Conservation (phyloP, 2,888 invertebrate genomes). For the Nymphalis urticae region DNA sequence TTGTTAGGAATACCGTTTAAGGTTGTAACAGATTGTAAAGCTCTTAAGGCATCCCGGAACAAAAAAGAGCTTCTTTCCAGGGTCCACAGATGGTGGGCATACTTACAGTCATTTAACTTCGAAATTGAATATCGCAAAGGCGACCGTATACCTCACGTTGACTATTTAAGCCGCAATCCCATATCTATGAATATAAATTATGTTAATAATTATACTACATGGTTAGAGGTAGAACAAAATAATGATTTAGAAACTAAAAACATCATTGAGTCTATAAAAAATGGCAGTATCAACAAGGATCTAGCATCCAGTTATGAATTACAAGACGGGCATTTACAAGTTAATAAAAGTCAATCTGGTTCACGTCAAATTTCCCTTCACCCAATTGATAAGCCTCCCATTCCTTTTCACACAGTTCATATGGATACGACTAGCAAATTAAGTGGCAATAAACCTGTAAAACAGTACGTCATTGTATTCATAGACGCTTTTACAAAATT, state of each 20-base stretch:
- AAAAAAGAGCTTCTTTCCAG: constrained; percentile 44
- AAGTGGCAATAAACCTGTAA: constrained; percentile 19
- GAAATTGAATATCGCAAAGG: constrained; percentile 35
- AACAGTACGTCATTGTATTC: constrained; percentile 38
- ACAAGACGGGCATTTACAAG: constrained; percentile 4
- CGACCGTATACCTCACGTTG: background rate
- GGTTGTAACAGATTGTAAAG: background rate
- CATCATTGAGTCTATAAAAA: background rate
- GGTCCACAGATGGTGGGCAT: constrained; percentile 29
- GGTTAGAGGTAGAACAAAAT: constrained; percentile 15
- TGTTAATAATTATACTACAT: background rate
- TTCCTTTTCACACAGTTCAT: constrained; percentile 23
- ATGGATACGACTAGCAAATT: constrained; percentile 40
- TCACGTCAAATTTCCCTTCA: constrained; percentile 34
- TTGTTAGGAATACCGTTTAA: background rate
- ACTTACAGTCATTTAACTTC: constrained; percentile 41
- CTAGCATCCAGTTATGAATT: background rate
- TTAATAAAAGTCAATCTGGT: constrained; percentile 36
- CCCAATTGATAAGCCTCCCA: constrained; percentile 29
- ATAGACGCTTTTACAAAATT: constrained; percentile 37
- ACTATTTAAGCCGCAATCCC: background rate
- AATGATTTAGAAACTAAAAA: constrained; percentile 17
- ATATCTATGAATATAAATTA: constrained; percentile 5
- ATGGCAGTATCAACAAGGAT: background rate
- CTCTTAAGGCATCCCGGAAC: constrained; percentile 42